phyloP scores from a whole-genome alignment of 2,797 vertebrate genomes.

The Enteromius unitaeniatus region DNA sequence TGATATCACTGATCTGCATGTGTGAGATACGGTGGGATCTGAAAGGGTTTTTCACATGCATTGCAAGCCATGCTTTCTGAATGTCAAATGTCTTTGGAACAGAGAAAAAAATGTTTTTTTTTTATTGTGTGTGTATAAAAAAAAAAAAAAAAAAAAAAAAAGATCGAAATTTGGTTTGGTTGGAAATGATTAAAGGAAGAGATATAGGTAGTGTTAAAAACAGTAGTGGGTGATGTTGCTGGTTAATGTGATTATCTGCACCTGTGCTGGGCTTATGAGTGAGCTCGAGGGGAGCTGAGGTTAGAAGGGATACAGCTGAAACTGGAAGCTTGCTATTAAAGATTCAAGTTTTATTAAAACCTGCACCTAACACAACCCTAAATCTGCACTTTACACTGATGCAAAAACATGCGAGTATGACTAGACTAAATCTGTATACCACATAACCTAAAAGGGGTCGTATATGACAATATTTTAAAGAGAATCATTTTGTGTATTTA shows the following conservation, averaged over 20 bases:
- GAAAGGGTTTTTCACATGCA: background rate
- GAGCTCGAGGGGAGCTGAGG: background rate
- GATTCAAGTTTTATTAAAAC: background rate
- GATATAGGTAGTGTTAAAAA: background rate
- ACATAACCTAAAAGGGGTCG: too few relatives aligned
- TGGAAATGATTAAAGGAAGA: background rate
- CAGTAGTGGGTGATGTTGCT: too few relatives aligned
- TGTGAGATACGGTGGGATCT: background rate
- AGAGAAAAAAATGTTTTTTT: background rate
- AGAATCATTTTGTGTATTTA: too few relatives aligned
- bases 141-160: too few relatives aligned
- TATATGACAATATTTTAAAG: too few relatives aligned
- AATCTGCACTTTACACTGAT: background rate
- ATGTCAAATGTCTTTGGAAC: background rate
- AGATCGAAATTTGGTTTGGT: background rate
- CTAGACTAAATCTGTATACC: too few relatives aligned
- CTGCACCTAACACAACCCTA: background rate
- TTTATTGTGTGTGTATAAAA: too few relatives aligned
- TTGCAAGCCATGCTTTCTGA: background rate
- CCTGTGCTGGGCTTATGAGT: background rate
- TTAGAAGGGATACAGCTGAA: background rate
- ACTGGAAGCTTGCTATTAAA: too few relatives aligned
- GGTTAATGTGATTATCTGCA: background rate
- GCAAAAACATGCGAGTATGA: background rate
- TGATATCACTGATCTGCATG: constrained; percentile 1